Percentiles rank a stretch among this genome's conserved stretches.
These are phyloP conservation scores for Lomographa bimaculata DNA, from an alignment of 2,888 invertebrate genomes.

Conservation along the genomic window DNA sequence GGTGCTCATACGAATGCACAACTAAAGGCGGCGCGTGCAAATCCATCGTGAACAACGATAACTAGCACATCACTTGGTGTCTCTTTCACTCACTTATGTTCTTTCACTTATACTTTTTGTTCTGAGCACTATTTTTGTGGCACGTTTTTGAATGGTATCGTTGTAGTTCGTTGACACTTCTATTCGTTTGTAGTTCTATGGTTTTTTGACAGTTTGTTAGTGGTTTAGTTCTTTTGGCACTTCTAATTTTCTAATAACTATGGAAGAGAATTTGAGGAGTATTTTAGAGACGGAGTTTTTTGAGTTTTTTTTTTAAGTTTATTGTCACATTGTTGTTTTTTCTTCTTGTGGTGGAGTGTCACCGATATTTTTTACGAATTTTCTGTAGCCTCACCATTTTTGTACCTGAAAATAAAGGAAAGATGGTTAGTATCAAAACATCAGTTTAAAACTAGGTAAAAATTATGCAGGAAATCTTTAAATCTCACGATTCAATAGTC, in stretches of 20 bases:
- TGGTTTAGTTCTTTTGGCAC: slow-evolving; percentile 6
- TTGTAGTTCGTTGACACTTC: slow-evolving; percentile 24
- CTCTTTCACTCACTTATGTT: slow-evolving; percentile 3
- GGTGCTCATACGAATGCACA: slow-evolving; percentile 76
- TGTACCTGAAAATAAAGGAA: slow-evolving; percentile 50
- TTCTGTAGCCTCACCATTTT: slow-evolving; percentile 67
- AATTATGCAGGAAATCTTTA: too few relatives aligned
- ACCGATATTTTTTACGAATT: slow-evolving; percentile 64
- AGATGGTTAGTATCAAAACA: too few relatives aligned
- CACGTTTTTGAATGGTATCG: slow-evolving; percentile 18
- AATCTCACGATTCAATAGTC: too few relatives aligned
- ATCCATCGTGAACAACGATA: slow-evolving; percentile 59
- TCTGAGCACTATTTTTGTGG: slow-evolving; percentile 7
- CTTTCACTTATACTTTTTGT: not conserved
- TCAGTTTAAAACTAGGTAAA: too few relatives aligned
- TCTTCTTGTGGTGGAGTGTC: slow-evolving; percentile 37
- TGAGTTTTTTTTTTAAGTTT: slow-evolving; percentile 38
- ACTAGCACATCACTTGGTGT: slow-evolving; percentile 39
- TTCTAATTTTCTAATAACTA: slow-evolving; percentile 28
- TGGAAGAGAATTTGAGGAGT: slow-evolving; percentile 50
- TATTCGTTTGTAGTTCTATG: slow-evolving; percentile 17
- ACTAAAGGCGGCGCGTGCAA: slow-evolving; percentile 73
- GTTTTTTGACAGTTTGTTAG: slow-evolving; percentile 1
- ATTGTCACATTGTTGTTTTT: slow-evolving; percentile 39
- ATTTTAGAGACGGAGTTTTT: slow-evolving; percentile 51